Evolutionary conservation across 2,113 vertebrate genomes (phyloP).

Genomic region (Anhinga rufa): DNA sequence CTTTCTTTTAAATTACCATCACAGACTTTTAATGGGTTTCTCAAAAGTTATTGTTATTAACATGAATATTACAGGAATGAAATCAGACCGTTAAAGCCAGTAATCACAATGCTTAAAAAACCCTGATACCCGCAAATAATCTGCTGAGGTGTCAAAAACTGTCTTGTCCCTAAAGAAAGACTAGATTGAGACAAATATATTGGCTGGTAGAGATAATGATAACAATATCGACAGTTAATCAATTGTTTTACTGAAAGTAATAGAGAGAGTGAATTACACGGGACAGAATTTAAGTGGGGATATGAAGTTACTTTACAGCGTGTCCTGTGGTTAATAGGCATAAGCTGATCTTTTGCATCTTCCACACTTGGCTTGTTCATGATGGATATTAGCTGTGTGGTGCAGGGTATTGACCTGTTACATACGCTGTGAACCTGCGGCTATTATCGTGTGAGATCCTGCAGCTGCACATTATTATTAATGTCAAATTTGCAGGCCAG

Average conservation of each 20-base stretch:
- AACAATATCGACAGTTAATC: background rate
- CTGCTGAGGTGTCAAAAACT: background rate
- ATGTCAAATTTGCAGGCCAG: background rate
- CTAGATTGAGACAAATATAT: background rate
- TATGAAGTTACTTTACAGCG: background rate
- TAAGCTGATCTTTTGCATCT: background rate
- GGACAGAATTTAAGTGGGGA: background rate
- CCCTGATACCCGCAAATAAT: background rate
- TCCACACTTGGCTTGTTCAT: background rate
- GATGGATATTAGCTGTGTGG: background rate
- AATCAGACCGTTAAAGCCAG: background rate
- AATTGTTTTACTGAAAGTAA: background rate
- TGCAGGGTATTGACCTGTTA: background rate
- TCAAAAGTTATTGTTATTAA: conserved; percentile 28
- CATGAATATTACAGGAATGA: background rate
- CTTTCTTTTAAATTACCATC: conserved; percentile 6
- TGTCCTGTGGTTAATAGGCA: background rate
- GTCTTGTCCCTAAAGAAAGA: background rate
- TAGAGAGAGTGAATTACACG: background rate
- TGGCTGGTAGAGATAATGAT: background rate
- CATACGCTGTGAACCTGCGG: background rate
- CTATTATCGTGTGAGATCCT: background rate
- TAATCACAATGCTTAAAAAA: background rate
- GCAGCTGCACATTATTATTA: background rate
- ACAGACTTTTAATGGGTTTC: background rate